Conservation (phyloP, 2,113 vertebrate genomes). For the Cynopterus brachyotis region DNA sequence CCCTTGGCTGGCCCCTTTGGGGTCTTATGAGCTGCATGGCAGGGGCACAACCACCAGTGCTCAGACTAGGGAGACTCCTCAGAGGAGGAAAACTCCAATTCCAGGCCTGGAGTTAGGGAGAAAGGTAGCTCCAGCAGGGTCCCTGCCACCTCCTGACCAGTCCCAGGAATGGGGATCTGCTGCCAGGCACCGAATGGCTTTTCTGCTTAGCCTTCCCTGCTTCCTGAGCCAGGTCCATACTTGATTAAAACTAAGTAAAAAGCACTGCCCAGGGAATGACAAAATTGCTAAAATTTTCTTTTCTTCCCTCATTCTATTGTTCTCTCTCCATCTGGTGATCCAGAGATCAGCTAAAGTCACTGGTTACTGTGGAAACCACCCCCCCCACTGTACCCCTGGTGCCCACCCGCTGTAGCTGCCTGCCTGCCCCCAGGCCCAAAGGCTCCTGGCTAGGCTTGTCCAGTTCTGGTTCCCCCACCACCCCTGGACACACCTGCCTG, state of each 20-base stretch:
- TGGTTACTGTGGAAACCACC: constrained; percentile 81
- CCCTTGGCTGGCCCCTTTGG: not conserved
- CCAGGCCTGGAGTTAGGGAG: not conserved
- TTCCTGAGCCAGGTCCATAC: constrained; percentile 67
- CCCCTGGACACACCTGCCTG: constrained; percentile 60
- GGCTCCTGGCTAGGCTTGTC: constrained; percentile 30
- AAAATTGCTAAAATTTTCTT: constrained; percentile 77
- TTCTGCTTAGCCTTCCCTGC: constrained; percentile 3
- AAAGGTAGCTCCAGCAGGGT: not conserved
- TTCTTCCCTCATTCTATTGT: constrained; percentile 78
- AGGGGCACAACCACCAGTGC: not conserved
- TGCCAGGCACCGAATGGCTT: constrained; percentile 34
- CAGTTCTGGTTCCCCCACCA: not conserved
- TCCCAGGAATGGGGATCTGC: not conserved
- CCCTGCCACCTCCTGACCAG: not conserved
- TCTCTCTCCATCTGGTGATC: constrained; percentile 80
- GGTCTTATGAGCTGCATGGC: not conserved
- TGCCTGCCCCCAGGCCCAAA: constrained; percentile 54
- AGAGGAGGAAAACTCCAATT: not conserved
- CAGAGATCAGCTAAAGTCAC: constrained; percentile 80
- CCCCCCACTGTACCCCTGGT: constrained; percentile 52
- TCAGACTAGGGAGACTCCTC: not conserved
- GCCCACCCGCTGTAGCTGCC: constrained; percentile 32
- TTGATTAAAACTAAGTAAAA: constrained; percentile 79
- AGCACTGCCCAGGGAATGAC: constrained; percentile 75